These are phyloP conservation scores for Macrochelys suwanniensis DNA, from an alignment of 2,797 vertebrate genomes.

Conservation along the genomic window DNA sequence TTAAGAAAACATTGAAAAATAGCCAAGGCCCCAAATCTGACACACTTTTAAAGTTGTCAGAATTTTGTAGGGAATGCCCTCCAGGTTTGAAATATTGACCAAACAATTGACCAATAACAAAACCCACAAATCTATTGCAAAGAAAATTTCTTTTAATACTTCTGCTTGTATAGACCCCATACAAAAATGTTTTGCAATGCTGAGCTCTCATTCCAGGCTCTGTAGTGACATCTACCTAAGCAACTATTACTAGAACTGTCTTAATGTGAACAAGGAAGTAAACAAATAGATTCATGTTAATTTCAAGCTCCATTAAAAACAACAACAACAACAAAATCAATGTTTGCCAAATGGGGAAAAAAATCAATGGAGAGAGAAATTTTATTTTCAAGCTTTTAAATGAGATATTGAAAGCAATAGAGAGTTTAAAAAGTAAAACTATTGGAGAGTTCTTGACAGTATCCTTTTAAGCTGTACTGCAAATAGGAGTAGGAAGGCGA, in stretches of 20 bases:
- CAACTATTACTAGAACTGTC: slow-evolving; percentile 58
- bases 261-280: slow-evolving; percentile 55
- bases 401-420: slow-evolving; percentile 40
- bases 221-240: slow-evolving; percentile 65
- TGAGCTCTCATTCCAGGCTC: slow-evolving; percentile 63
- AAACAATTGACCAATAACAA: background rate
- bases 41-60: background rate
- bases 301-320: slow-evolving; percentile 77
- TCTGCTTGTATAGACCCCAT: slow-evolving; percentile 39
- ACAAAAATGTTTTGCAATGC: slow-evolving; percentile 56
- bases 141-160: slow-evolving; percentile 2
- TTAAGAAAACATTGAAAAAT: background rate
- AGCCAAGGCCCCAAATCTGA: background rate
- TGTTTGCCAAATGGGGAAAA: slow-evolving; percentile 58
- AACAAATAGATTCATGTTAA: slow-evolving; percentile 70
- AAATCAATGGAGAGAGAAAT: slow-evolving; percentile 55
- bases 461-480: slow-evolving; percentile 1
- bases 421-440: slow-evolving; percentile 38
- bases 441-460: accelerated
- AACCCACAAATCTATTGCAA: background rate
- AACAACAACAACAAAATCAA: slow-evolving; percentile 47
- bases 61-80: background rate
- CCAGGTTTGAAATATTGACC: background rate
- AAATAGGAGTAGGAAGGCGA: slow-evolving; percentile 10
- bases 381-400: slow-evolving; percentile 60